These are phyloP conservation scores for Idaea straminata DNA, from an alignment of 2,888 invertebrate species.

Conservation along the genomic window DNA sequence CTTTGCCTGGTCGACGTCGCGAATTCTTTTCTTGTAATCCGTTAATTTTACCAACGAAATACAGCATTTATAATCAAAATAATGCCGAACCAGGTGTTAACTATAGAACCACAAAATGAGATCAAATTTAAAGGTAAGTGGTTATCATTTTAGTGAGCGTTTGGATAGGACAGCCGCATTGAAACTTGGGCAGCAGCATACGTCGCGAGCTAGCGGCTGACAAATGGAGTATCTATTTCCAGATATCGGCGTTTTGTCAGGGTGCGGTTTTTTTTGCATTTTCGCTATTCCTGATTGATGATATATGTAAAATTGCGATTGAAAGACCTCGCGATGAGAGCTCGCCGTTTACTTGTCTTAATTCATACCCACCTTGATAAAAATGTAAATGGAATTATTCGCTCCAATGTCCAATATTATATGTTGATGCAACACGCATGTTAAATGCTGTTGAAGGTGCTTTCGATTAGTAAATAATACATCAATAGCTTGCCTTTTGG, in stretches of 20 bases:
- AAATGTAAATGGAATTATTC: conserved; percentile 12
- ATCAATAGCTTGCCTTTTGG: not conserved
- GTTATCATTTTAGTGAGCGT: conserved; percentile 38
- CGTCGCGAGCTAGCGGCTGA: conserved; percentile 72
- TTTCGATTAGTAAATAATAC: conserved; percentile 5
- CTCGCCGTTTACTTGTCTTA: conserved; percentile 9
- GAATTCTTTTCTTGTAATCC: conserved; percentile 51
- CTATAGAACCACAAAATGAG: conserved; percentile 93
- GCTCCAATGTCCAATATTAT: conserved; percentile 13
- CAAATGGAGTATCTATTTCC: conserved; percentile 80
- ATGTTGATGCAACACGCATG: conserved; percentile 16
- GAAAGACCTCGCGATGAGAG: conserved; percentile 8
- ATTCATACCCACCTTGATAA: conserved; percentile 4
- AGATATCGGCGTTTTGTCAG: conserved; percentile 75
- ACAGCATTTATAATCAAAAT: conserved; percentile 75
- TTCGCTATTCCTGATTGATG: conserved; percentile 30
- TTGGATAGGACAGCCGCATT: conserved; percentile 51
- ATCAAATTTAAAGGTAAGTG: conserved; percentile 93
- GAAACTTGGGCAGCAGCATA: conserved; percentile 58
- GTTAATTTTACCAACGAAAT: conserved; percentile 63
- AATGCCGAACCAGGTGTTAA: conserved; percentile 88
- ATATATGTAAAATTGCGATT: conserved; percentile 13
- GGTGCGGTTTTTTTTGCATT: conserved; percentile 68
- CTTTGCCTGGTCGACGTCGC: conserved; percentile 62
- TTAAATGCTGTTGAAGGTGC: conserved; percentile 12